Conservation (phyloP, 2,797 vertebrate species). For the Lepilemur septentrionalis region DNA sequence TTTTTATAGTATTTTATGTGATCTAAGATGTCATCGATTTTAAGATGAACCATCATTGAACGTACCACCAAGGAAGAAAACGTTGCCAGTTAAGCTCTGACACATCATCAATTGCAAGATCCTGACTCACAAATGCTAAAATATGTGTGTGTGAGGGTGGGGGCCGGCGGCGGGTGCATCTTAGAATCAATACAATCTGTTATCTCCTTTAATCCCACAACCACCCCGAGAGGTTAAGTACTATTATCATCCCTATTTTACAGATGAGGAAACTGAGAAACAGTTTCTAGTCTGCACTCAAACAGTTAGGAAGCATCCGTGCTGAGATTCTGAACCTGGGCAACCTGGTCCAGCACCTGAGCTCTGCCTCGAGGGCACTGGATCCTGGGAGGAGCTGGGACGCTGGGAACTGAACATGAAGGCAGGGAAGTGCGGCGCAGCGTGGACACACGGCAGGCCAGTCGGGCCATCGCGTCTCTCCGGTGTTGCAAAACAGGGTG, state of each 20-base stretch:
- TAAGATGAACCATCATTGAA: background rate
- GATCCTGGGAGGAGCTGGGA: background rate
- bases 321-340: background rate
- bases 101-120: background rate
- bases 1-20: background rate
- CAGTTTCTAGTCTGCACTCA: background rate
- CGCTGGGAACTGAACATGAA: background rate
- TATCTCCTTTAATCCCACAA: background rate
- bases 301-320: background rate
- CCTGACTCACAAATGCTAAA: background rate
- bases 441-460: background rate
- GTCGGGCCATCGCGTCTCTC: background rate
- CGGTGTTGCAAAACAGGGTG: background rate
- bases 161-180: rapidly evolving
- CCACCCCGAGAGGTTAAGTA: background rate
- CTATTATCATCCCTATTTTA: background rate
- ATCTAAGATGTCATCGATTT: background rate
- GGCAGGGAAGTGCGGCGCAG: background rate
- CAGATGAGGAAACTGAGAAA: background rate
- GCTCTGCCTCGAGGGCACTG: background rate
- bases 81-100: background rate
- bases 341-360: background rate
- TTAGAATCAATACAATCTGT: background rate
- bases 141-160: background rate
- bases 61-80: background rate